Conservation (phyloP, 2,888 invertebrate genomes). For the Rutpela maculata region DNA sequence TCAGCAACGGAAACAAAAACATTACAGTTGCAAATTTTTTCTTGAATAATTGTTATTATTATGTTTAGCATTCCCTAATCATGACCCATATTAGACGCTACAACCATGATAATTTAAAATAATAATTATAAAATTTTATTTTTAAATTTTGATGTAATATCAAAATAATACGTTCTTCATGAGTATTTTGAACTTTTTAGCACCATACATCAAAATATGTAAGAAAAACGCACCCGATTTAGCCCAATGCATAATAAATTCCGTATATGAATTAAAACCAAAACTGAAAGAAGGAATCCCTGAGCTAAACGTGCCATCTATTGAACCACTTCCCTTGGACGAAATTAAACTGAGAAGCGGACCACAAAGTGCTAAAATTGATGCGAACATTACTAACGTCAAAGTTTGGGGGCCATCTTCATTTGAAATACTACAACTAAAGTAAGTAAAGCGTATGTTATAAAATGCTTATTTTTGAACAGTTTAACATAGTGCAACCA, state of each 20-base stretch:
- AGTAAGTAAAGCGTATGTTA: conserved; percentile 69
- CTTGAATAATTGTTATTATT: too few species aligned
- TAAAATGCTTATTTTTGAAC: too few species aligned
- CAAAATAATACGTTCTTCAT: too few species aligned
- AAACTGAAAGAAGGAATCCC: conserved; percentile 72
- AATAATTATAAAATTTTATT: too few species aligned
- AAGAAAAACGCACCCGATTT: conserved; percentile 68
- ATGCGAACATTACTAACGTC: conserved; percentile 79
- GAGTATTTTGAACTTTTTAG: conserved; percentile 60
- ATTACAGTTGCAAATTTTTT: too few species aligned
- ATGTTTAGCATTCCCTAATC: too few species aligned
- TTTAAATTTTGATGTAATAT: background rate
- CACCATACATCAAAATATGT: conserved; percentile 70
- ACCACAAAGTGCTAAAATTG: conserved; percentile 72
- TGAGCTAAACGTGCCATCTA: conserved; percentile 76
- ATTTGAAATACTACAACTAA: conserved; percentile 78
- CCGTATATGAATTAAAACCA: conserved; percentile 68
- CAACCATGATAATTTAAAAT: too few species aligned
- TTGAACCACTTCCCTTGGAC: conserved; percentile 74
- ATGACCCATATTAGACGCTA: too few species aligned
- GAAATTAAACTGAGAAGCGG: conserved; percentile 66
- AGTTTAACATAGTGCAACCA: too few species aligned
- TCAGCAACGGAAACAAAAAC: too few species aligned
- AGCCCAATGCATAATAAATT: conserved; percentile 69
- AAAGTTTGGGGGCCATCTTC: conserved; percentile 79